Base-by-base conservation (phyloP, 2,113 vertebrate genomes). In the Sapayoa aenigma region DNA sequence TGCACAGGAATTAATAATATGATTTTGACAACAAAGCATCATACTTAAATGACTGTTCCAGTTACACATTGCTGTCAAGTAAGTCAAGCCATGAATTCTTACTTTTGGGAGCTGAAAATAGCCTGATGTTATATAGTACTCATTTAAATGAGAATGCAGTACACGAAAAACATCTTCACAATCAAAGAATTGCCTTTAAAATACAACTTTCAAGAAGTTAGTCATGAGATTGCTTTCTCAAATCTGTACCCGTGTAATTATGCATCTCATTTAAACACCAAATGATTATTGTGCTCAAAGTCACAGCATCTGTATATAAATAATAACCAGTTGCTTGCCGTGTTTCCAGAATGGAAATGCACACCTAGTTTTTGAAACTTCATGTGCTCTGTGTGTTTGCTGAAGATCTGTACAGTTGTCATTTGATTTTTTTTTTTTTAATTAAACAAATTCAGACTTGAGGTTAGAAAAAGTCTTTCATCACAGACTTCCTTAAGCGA, bases 11-110 rank as follows among this genome's bases (percentile, higher is more conserved):
- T 96, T 94, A 91, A 76, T 95, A 92, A 87, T 92, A 44, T 0
- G 24, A 76, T 79, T 96, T 82, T 96, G 93, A 94, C 91, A 95
- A 66, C 66, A 94, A 77, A 80, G 18, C 84, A 72, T 94, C 89
- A 24, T 74, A 65, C 50, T 93, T 81, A 82, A 87, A 82, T 89
- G 89, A 87, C 91, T 93, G 74, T 79, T 95, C 24, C 55, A 68
- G 87, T 84, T 92, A 76, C 69, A 73, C 18, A 3, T 62, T 49
- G 69, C 91, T 95, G 91, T 94, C 87, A 95, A 63, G 59, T 78
- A 90, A 44, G 47, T 76, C 66, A 75, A 92, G 58, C 58, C 84
- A 73, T 0, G 0, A 89, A 53, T 73, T 89, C 68, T 50, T 92
- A 30, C 56, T 91, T 94, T 72, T 21, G 15, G 53, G 82, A 92